Percentiles rank a stretch among this genome's conserved stretches.
Conservation (phyloP, 2,113 vertebrate genomes). For the Petrocephalus microphthalmus region DNA sequence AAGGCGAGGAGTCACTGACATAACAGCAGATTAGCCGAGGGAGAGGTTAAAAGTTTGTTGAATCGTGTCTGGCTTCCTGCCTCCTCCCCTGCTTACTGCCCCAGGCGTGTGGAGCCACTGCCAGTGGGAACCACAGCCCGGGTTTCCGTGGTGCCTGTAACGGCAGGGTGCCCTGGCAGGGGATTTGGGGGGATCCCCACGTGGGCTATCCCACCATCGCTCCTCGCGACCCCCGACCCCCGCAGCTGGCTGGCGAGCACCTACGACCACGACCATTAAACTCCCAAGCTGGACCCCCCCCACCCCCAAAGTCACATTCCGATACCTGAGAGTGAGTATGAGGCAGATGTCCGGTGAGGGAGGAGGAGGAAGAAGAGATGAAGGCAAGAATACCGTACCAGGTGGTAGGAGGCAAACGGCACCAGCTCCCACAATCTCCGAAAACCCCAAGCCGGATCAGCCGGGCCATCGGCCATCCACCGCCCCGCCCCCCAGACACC, state of each 20-base stretch:
- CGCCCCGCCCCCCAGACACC: conserved; percentile 36
- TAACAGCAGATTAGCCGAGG: conserved; percentile 60
- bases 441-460: background rate
- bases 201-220: background rate
- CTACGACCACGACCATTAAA: background rate
- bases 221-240: background rate
- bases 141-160: conserved; percentile 23
- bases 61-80: conserved; percentile 68
- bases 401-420: background rate
- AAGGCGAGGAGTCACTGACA: conserved; percentile 50
- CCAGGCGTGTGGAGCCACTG: conserved; percentile 62
- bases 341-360: background rate
- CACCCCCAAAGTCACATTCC: background rate
- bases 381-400: background rate
- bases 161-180: conserved; percentile 31
- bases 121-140: conserved; percentile 69
- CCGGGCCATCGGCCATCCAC: conserved; percentile 26
- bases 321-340: background rate
- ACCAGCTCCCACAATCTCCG: background rate
- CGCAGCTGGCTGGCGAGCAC: background rate
- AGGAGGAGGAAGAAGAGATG: background rate
- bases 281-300: background rate
- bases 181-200: conserved; percentile 18
- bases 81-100: conserved; percentile 71
- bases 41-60: conserved; percentile 72